Evolutionary conservation across 2,113 vertebrate species (phyloP).

Genomic region (Caloenas nicobarica): DNA sequence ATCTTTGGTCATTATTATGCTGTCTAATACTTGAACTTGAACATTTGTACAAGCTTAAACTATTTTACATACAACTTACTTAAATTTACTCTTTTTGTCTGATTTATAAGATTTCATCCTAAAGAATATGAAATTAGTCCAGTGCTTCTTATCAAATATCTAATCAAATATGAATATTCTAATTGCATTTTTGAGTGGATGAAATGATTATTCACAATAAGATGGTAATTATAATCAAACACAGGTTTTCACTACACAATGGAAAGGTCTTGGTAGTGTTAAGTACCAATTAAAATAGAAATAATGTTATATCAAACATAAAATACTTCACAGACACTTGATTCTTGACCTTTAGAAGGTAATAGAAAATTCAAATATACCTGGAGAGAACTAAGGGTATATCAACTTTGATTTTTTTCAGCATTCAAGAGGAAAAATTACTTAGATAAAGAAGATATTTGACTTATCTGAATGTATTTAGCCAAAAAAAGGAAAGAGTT

Average conservation of each 20-base stretch:
- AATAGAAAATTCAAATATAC: constrained; percentile 1
- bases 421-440: neutral
- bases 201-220: constrained; percentile 20
- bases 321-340: neutral
- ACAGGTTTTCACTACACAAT: neutral
- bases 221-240: constrained; percentile 37
- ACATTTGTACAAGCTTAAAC: neutral
- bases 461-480: neutral
- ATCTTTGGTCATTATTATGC: neutral
- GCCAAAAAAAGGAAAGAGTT: rapidly evolving
- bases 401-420: constrained; percentile 2
- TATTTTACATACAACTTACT: neutral
- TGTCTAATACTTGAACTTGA: neutral
- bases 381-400: neutral
- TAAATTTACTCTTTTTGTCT: neutral
- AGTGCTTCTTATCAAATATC: neutral
- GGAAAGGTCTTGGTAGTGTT: neutral
- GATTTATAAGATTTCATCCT: neutral
- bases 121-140: neutral
- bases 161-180: constrained; percentile 24
- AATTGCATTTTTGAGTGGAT: constrained; percentile 6
- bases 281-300: constrained; percentile 16
- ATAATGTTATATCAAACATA: constrained; percentile 1
- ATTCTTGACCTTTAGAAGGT: constrained; percentile 14
- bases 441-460: neutral